A percentile compares a stretch with the other conserved stretches of the same genome.
Conservation (phyloP, 2,888 invertebrate species). For the Volucella bombylans region DNA sequence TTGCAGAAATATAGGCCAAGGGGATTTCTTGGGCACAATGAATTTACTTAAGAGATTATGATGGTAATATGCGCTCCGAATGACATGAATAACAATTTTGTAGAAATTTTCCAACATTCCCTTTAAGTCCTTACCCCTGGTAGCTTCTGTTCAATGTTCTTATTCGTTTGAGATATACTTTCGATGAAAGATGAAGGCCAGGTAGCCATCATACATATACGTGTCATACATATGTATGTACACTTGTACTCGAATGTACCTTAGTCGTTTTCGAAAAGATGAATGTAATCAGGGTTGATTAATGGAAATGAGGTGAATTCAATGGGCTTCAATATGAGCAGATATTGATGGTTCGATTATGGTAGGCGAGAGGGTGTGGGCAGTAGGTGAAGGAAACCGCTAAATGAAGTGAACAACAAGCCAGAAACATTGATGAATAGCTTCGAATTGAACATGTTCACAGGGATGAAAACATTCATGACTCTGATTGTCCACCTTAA, state of each 20-base stretch:
- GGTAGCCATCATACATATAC: too few species aligned
- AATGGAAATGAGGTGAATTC: conserved; percentile 70
- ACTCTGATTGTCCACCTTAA: conserved; percentile 58
- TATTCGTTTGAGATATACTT: not conserved
- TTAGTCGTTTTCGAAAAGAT: conserved; percentile 34
- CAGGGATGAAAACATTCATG: conserved; percentile 52
- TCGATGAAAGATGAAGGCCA: too few species aligned
- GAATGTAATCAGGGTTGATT: conserved; percentile 70
- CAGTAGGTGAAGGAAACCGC: conserved; percentile 6
- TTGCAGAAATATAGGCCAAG: conserved; percentile 29
- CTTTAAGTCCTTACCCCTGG: not conserved
- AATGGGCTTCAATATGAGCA: conserved; percentile 35
- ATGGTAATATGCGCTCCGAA: conserved; percentile 67
- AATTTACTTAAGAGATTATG: conserved; percentile 69
- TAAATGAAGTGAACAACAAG: conserved; percentile 59
- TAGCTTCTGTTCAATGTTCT: conserved; percentile 8
- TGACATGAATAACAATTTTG: conserved; percentile 71
- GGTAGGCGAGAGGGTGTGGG: conserved; percentile 5
- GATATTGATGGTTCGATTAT: conserved; percentile 26
- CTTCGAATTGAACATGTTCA: conserved; percentile 55
- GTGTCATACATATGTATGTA: not conserved
- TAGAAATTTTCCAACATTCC: conserved; percentile 4
- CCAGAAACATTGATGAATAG: conserved; percentile 57
- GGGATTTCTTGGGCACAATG: conserved; percentile 58
- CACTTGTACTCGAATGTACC: conserved; percentile 11